Evolutionary conservation across 1,140 invertebrate species (phyloP), one percentile per base, ranked within the genome.

Genomic region (Drosophila bifasciata): DNA sequence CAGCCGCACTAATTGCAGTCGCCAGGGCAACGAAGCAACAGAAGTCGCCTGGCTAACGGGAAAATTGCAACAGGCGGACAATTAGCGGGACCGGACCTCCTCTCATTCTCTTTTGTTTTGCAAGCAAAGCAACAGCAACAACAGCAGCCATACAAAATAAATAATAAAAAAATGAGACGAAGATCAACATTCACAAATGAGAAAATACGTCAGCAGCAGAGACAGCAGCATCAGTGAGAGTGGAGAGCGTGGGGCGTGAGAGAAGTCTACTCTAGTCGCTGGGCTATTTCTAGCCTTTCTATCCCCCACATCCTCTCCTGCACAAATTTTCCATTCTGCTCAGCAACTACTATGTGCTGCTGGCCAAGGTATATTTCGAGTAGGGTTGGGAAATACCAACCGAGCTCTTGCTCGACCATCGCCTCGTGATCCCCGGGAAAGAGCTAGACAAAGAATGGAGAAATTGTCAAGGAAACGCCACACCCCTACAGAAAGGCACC

Each of bases 1-100:
- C 66, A 51, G 61, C 48, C 57, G 36, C 56, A 79, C 80, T 84
- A 84, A 84, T 84, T 84, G 80, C 80, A 76, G 50, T 67, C 55
- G 52, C 41, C 60, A 59, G 63, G 68, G 36, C 32, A 36, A 4
- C 32, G 11, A 36, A 36, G 32, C 32, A 36, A 11, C 4, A 36
- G 32, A 40, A 44, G 40, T 21, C 23, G 41, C 32, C 32, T 11
- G 32, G 32, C 62, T n/a, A 39, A 56, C 32, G 63, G 32, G 68
- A 43, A 68, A 68, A 68, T 68, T 68, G 62, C 64, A 68, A 68
- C 62, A 68, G 64, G 62, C 64, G 64, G 63, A 68, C 64, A 68
- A 68, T 68, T 68, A 68, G 64, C 64, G 62, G 45, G 62, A 40
- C 49, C n/a, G 45, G 61, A 40, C 41, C n/a, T n/a, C n/a, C 53